Conservation (phyloP, 2,888 invertebrate genomes). For the Perithous albicinctus region DNA sequence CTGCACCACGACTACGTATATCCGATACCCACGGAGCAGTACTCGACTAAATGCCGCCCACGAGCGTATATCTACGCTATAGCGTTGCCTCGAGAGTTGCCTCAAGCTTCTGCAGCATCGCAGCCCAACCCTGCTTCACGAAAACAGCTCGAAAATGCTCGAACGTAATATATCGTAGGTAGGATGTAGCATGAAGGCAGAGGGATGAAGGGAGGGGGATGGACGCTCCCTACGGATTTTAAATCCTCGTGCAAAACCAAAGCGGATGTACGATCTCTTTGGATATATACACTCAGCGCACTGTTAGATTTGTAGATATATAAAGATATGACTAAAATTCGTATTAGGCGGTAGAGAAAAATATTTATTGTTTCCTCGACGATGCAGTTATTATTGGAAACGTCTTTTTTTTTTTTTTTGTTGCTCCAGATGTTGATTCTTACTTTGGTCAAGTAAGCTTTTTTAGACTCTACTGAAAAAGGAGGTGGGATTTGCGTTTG, state of each 20-base stretch:
- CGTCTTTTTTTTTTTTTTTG: too few species aligned
- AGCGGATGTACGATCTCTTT: constrained; percentile 30
- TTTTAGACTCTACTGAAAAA: too few species aligned
- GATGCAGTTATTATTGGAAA: constrained; percentile 24
- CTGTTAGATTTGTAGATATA: constrained; percentile 21
- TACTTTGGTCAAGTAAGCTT: too few species aligned
- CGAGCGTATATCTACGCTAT: constrained; percentile 56
- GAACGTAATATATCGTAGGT: constrained; percentile 83
- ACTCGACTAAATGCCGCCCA: constrained; percentile 67
- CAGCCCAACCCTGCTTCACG: constrained; percentile 62
- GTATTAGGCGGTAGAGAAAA: not conserved
- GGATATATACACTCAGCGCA: constrained; percentile 41
- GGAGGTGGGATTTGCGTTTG: too few species aligned
- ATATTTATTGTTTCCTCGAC: not conserved
- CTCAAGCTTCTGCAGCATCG: constrained; percentile 50
- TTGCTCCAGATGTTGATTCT: constrained; percentile 14
- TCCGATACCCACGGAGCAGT: constrained; percentile 43
- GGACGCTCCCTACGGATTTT: constrained; percentile 63
- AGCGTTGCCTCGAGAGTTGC: constrained; percentile 45
- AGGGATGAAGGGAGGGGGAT: too few species aligned
- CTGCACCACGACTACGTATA: constrained; percentile 45
- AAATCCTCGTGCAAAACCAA: constrained; percentile 57
- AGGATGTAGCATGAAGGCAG: constrained; percentile 72
- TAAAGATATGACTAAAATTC: not conserved
- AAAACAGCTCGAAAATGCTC: constrained; percentile 82